A percentile compares a stretch with the other conserved stretches of the same genome.
Evolutionary conservation across 2,797 vertebrate species (phyloP).

Genomic region (Sebastes minor): DNA sequence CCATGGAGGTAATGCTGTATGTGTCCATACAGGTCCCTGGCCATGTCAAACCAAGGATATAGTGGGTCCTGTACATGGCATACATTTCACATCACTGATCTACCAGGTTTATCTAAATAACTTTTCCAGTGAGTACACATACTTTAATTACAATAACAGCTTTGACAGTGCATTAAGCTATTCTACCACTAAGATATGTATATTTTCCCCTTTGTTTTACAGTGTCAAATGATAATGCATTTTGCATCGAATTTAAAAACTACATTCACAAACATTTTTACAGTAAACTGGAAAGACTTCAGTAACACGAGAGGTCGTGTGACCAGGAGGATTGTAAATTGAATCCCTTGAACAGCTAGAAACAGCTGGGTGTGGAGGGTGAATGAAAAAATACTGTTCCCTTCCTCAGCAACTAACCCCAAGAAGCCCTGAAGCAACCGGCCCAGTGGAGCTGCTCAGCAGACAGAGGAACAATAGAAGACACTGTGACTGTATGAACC

Average conservation of each 20-base stretch:
- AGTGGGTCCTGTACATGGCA: not conserved
- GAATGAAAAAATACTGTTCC: constrained; percentile 5
- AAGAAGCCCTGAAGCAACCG: constrained; percentile 39
- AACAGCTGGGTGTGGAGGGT: not conserved
- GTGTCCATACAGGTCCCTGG: not conserved
- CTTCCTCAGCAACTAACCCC: constrained; percentile 23
- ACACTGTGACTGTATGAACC: constrained; percentile 10
- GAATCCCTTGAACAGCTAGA: not conserved
- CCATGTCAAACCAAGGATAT: not conserved
- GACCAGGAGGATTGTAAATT: constrained; percentile 6
- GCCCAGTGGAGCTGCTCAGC: constrained; percentile 27
- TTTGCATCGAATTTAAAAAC: not conserved
- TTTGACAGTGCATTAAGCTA: not conserved
- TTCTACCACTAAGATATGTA: too few relatives aligned
- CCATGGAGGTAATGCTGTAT: accelerated
- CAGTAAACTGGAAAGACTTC: constrained; percentile 9
- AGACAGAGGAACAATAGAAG: constrained; percentile 41
- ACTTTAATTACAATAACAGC: not conserved
- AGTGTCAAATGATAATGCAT: not conserved
- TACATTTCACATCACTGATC: not conserved
- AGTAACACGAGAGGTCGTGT: not conserved
- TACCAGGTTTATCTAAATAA: not conserved
- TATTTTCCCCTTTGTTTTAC: not conserved
- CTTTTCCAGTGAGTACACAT: not conserved
- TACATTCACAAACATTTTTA: not conserved